Base-by-base conservation (phyloP, 2,113 vertebrate species). In the Circaetus cinerascens region DNA sequence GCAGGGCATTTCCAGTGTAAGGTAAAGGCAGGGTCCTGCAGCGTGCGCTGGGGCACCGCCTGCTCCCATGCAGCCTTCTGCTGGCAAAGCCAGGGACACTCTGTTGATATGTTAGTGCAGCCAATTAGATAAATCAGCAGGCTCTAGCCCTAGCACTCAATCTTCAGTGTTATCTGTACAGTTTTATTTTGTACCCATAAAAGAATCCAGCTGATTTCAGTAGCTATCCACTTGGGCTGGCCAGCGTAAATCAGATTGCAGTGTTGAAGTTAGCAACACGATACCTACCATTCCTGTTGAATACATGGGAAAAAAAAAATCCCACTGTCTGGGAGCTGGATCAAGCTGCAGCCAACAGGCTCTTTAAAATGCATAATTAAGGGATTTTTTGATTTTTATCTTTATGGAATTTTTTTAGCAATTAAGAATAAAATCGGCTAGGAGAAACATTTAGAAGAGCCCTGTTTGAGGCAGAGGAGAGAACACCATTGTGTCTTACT, bases 161-260 rank as follows among this genome's bases (percentile, higher is more conserved):
- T 86, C 88, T 34, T 38, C 76, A 9, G 41, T 17, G 1, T 91
- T 94, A 95, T 94, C 95, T 84, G 18, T 40, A 9, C 17, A 0
- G 71, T 77, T 72, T 88, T 88, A 94, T 95, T 94, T 91, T 81
- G 88, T 86, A 64, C 68, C 83, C 12, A 1, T 57, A 29, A 91
- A 93, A 90, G 89, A 94, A 90, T 88, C 90, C 77, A 69, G 81
- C 87, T 76, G 88, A 95, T 94, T 93, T 82, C 93, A 67, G 93
- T 90, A 90, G 84, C 89, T 93, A 30, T 91, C 73, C 25, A 3
- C 84, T 85, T 45, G 71, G 84, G 73, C 78, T 85, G 81, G 74
- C 48, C 53, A 40, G 50, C 0, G 1, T 86, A 80, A 89, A 93
- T 93, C 57, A 83, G 93, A 90, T 88, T 57, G 94, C 78, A 59